Base-by-base conservation (phyloP, 2,888 invertebrate genomes). In the Clunio marinus region DNA sequence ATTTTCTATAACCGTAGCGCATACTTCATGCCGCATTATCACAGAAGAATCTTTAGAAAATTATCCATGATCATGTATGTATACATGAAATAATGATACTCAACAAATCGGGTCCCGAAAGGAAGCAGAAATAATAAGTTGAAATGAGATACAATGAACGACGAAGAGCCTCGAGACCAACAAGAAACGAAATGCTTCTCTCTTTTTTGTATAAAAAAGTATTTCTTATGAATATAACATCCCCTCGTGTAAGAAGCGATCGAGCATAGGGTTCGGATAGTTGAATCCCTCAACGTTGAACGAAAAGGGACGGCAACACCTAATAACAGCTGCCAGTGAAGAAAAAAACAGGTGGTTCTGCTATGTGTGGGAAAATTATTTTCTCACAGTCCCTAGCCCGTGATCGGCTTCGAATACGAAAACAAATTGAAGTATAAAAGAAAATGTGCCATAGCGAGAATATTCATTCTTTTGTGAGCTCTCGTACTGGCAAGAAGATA, bases 281-380 rank as follows among this genome's bases (percentile, higher is more conserved):
- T 13, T n/a, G 41, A 41, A 15, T 51, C 51, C 8, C 51, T 22
- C 8, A 17, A 22, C 51, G 51, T 17, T 51, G n/a, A 46, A 46
- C 25, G 41, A 63, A 41, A n/a, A 45, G 63, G 46, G 46, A 63
- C 15, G 46, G 41, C 20, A 45, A 41, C 32, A 66, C 17, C 13
- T 46, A 55, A 66, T 46, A 66, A 46, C 66, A 66, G 66, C 66
- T 66, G 66, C 55, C 24, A 46, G 37, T 46, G 28, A 62, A 60
- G 60, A 65, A 66, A 66, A 66, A 66, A 66, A 66, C 66, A 66
- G 66, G 66, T 66, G 66, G 66, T 66, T 66, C 51, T 66, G 57
- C 25, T 57, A 24, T 57, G 57, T 57, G 57, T 57, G 57, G 27
- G 57, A 57, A 57, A 57, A 57, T 27, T 25, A 57, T 57, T 57